Percentiles rank a stretch among this genome's conserved stretches.
phyloP scores from a whole-genome alignment of 2,797 vertebrate species.

The Parambassis ranga region DNA sequence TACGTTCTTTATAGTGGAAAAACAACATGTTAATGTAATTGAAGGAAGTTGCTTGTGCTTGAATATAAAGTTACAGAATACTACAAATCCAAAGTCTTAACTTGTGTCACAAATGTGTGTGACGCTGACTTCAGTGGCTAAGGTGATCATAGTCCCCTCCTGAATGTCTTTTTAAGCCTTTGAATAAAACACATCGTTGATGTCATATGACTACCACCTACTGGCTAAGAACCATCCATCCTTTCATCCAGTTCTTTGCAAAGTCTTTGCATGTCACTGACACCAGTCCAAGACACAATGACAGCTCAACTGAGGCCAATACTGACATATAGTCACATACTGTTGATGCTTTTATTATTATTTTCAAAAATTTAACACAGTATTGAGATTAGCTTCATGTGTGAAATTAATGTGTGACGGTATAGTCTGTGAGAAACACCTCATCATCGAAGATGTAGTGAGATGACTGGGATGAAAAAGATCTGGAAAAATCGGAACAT shows the following conservation, averaged over 20 bases:
- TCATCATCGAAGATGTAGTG: too few relatives aligned
- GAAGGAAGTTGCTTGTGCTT: too few relatives aligned
- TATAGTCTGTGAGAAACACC: too few relatives aligned
- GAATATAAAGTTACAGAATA: background rate
- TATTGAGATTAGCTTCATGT: too few relatives aligned
- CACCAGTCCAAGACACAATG: background rate
- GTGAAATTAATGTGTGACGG: too few relatives aligned
- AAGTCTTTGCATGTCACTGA: background rate
- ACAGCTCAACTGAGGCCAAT: background rate
- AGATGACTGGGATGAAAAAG: too few relatives aligned
- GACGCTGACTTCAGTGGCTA: background rate
- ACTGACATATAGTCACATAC: background rate
- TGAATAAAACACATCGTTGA: slow-evolving; percentile 35
- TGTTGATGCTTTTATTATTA: too few relatives aligned
- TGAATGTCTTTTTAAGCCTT: slow-evolving; percentile 11
- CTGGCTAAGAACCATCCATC: slow-evolving; percentile 45
- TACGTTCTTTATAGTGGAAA: background rate
- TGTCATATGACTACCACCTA: slow-evolving; percentile 70
- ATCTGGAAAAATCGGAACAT: too few relatives aligned
- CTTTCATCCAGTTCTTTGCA: slow-evolving; percentile 1
- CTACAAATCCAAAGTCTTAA: background rate
- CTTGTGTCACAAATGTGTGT: too few relatives aligned
- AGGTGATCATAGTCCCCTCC: background rate
- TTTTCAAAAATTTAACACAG: too few relatives aligned
- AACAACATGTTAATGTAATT: too few relatives aligned